Percentiles rank a stretch among this genome's conserved stretches.
phyloP scores from a whole-genome alignment of 2,797 vertebrate genomes.

The Diplodus sargus region DNA sequence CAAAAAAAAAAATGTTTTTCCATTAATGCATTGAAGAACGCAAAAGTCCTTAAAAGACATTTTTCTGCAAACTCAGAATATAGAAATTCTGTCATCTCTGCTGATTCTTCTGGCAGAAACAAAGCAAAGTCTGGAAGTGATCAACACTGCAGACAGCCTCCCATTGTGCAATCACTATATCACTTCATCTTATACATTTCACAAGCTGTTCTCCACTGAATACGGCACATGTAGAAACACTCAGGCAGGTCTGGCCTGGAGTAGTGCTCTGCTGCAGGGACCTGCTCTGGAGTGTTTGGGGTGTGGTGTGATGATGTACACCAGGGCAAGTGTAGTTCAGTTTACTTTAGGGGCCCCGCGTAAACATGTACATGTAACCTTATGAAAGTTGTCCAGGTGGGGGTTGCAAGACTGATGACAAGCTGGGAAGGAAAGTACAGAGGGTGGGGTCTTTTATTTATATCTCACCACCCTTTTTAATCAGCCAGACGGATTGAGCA shows the following conservation, averaged over 20 bases:
- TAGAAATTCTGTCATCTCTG: not conserved
- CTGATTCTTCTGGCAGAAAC: constrained; percentile 14
- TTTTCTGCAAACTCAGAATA: not conserved
- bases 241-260: constrained; percentile 26
- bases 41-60: not conserved
- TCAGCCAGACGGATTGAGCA: not conserved
- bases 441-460: constrained; percentile 11
- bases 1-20: constrained; percentile 1
- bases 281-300: constrained; percentile 11
- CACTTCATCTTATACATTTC: constrained; percentile 31
- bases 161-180: constrained; percentile 19
- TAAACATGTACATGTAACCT: constrained; percentile 55
- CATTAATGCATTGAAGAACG: too few relatives aligned
- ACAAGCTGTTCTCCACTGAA: constrained; percentile 20
- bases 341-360: constrained; percentile 51
- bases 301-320: constrained; percentile 56
- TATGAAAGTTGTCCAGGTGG: constrained; percentile 33
- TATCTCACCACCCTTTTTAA: constrained; percentile 1
- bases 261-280: constrained; percentile 11
- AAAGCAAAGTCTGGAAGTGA: constrained; percentile 37
- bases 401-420: constrained; percentile 46
- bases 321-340: constrained; percentile 58
- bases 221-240: constrained; percentile 56
- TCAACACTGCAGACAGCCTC: constrained; percentile 24
- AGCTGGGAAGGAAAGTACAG: not conserved